phyloP scores from a whole-genome alignment of 2,113 vertebrate species.

The Serilophus lunatus region DNA sequence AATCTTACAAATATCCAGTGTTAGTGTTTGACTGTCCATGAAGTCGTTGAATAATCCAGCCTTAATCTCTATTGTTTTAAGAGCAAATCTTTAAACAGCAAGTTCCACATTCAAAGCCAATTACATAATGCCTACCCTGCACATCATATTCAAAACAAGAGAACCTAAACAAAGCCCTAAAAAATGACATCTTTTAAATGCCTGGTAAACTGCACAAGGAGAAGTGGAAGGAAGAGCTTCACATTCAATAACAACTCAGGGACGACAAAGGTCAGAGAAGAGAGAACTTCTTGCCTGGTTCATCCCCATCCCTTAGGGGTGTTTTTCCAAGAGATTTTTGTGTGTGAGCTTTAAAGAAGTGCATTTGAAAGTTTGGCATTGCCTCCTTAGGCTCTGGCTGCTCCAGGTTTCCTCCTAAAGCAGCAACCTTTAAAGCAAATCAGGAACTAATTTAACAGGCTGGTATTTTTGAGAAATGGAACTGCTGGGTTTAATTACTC shows the following conservation, averaged over 20 bases:
- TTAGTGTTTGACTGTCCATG: background rate
- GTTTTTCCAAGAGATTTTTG: background rate
- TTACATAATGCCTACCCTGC: background rate
- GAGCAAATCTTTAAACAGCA: background rate
- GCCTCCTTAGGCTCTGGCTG: background rate
- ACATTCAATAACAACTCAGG: background rate
- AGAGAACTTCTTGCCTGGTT: background rate
- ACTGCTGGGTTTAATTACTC: background rate
- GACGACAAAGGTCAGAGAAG: background rate
- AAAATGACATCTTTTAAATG: background rate
- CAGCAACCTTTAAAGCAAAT: background rate
- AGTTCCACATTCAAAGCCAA: background rate
- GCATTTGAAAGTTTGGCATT: background rate
- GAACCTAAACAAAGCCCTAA: background rate
- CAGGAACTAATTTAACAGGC: background rate
- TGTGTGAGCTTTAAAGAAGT: background rate
- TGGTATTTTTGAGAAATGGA: background rate
- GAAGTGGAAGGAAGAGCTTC: background rate
- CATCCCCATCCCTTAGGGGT: background rate
- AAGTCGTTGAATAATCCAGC: background rate
- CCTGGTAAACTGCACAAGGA: background rate
- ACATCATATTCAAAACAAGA: background rate
- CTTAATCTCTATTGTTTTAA: background rate
- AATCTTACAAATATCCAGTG: background rate
- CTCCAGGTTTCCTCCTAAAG: background rate